A percentile compares a stretch with the other conserved stretches of the same genome.
phyloP scores from a whole-genome alignment of 2,797 vertebrate species.

The Pseudochirops corinnae region DNA sequence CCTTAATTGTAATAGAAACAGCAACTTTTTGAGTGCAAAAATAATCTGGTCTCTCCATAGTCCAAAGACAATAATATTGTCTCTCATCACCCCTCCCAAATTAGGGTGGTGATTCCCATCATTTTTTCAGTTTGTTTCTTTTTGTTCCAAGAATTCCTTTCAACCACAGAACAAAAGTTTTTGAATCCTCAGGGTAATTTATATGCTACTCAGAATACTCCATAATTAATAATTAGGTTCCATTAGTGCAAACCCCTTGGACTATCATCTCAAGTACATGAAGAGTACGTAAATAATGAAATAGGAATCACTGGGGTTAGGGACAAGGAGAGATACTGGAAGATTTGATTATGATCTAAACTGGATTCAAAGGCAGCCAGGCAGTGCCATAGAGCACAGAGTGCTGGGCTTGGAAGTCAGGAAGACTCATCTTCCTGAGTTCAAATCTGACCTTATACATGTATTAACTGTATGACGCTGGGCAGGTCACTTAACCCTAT shows the following conservation, averaged over 20 bases:
- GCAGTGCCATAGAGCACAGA: neutral
- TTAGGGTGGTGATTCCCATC: neutral
- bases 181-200: neutral
- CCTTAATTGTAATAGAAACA: neutral
- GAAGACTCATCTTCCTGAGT: neutral
- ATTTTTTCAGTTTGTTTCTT: neutral
- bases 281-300: neutral
- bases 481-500: neutral
- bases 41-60: neutral
- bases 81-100: neutral
- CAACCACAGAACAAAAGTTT: neutral
- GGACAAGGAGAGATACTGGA: neutral
- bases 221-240: neutral
- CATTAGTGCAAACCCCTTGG: neutral
- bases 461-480: neutral
- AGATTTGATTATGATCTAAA: slow-evolving; percentile 36
- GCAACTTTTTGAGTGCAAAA: neutral
- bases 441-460: neutral
- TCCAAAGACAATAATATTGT: too few species aligned
- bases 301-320: neutral
- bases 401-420: neutral
- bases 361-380: neutral
- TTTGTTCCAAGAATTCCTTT: neutral
- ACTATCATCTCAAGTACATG: neutral
- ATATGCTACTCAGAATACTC: neutral